These are phyloP conservation scores for Bombus soroeensis DNA, from an alignment of 1,140 invertebrate genomes.

Conservation along the genomic window DNA sequence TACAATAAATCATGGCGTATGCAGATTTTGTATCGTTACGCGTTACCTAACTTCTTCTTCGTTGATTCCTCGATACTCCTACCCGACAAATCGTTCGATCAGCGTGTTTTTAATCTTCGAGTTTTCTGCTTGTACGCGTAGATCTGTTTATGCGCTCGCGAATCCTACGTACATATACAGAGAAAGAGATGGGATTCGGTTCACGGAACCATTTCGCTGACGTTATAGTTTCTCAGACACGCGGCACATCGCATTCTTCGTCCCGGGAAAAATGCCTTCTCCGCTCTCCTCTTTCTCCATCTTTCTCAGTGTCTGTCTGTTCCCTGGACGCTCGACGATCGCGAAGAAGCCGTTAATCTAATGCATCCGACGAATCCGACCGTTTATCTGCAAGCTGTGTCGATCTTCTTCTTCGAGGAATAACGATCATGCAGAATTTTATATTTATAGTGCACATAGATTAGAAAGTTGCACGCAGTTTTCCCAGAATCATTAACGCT, in stretches of 20 bases:
- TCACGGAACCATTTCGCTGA: slow-evolving; percentile 37
- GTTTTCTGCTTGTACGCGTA: not conserved
- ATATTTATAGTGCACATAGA: slow-evolving; percentile 1
- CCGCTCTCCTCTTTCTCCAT: not conserved
- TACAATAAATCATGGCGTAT: slow-evolving; percentile 11
- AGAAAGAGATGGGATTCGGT: not conserved
- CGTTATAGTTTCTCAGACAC: slow-evolving; percentile 52
- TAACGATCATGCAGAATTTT: slow-evolving; percentile 15
- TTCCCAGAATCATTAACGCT: slow-evolving; percentile 33
- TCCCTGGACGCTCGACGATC: slow-evolving; percentile 7
- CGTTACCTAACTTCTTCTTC: slow-evolving; percentile 11
- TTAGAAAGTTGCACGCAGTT: slow-evolving; percentile 14
- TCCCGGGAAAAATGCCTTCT: not conserved
- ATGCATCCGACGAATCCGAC: slow-evolving; percentile 44
- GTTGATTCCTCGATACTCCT: not conserved
- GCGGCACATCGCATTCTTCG: slow-evolving; percentile 32
- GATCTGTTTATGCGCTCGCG: not conserved
- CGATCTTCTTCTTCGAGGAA: slow-evolving; percentile 35
- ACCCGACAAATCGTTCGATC: not conserved
- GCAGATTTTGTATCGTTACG: not conserved
- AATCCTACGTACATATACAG: not conserved
- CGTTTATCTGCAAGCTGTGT: slow-evolving; percentile 35
- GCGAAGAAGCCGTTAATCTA: slow-evolving; percentile 40
- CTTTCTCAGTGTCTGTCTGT: not conserved
- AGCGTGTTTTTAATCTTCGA: not conserved